A percentile compares a stretch with the other conserved stretches of the same genome.
These are phyloP conservation scores for Scopus umbretta DNA, from an alignment of 2,113 vertebrate species.

Conservation along the genomic window DNA sequence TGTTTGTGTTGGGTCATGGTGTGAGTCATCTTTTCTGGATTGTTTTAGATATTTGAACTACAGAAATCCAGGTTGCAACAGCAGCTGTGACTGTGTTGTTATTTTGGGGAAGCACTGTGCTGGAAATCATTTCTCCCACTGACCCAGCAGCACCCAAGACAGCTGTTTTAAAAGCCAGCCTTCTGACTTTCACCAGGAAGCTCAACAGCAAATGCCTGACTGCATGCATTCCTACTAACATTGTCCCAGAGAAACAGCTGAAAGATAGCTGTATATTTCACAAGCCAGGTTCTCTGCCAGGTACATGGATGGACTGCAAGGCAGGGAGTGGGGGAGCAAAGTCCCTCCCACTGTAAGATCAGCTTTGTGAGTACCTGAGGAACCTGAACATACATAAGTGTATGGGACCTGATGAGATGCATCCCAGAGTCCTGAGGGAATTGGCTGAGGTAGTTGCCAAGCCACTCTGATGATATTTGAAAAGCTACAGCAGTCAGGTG, in stretches of 20 bases:
- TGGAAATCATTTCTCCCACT: background rate
- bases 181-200: background rate
- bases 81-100: background rate
- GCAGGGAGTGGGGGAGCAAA: background rate
- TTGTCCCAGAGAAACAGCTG: background rate
- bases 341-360: background rate
- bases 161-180: background rate
- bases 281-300: background rate
- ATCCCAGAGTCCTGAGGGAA: background rate
- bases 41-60: background rate
- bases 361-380: background rate
- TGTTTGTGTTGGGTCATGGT: background rate
- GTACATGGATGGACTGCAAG: background rate
- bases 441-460: background rate
- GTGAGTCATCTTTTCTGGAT: background rate
- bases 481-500: background rate
- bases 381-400: background rate
- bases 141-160: background rate
- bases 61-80: background rate
- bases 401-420: background rate
- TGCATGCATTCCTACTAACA: background rate
- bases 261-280: background rate
- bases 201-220: background rate
- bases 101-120: background rate
- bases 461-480: background rate